Evolutionary conservation across 2,113 vertebrate genomes (phyloP).

Genomic region (Symphodus melops): DNA sequence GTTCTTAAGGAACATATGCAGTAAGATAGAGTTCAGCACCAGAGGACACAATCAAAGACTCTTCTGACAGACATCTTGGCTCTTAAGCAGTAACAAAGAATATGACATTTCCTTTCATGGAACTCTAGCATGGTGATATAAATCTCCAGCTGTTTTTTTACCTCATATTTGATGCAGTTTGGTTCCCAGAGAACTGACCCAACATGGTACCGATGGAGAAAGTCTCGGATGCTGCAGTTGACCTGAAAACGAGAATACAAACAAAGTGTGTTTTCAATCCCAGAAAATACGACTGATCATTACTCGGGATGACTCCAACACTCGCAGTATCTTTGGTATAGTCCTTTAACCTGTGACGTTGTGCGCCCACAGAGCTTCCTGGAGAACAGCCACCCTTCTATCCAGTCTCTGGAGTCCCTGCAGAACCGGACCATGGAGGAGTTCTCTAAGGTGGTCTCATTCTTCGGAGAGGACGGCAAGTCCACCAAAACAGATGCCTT

Average conservation of each 20-base stretch:
- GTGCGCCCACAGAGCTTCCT: constrained; percentile 87
- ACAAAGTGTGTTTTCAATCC: no score
- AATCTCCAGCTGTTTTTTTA: constrained; percentile 15
- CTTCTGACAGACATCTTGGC: no score
- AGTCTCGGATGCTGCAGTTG: constrained; percentile 59
- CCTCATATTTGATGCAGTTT: constrained; percentile 46
- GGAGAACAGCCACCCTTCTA: constrained; percentile 91
- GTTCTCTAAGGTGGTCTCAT: constrained; percentile 90
- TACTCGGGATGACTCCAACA: not conserved
- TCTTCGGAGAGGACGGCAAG: constrained; percentile 95
- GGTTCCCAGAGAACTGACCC: constrained; percentile 48
- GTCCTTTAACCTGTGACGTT: constrained; percentile 70
- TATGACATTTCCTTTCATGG: not conserved
- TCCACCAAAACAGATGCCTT: constrained; percentile 92
- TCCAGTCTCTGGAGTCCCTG: constrained; percentile 91
- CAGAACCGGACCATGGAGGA: constrained; percentile 93
- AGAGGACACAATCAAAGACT: no score
- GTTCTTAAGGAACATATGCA: no score
- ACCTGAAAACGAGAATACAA: constrained; percentile 41
- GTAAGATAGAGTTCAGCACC: no score
- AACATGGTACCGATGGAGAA: constrained; percentile 73
- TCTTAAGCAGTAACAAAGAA: no score
- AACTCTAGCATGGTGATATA: not conserved
- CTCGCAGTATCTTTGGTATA: not conserved
- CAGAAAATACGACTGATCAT: no score